These are phyloP conservation scores for Lagorchestes hirsutus DNA, from an alignment of 2,797 vertebrate genomes.

Conservation along the genomic window DNA sequence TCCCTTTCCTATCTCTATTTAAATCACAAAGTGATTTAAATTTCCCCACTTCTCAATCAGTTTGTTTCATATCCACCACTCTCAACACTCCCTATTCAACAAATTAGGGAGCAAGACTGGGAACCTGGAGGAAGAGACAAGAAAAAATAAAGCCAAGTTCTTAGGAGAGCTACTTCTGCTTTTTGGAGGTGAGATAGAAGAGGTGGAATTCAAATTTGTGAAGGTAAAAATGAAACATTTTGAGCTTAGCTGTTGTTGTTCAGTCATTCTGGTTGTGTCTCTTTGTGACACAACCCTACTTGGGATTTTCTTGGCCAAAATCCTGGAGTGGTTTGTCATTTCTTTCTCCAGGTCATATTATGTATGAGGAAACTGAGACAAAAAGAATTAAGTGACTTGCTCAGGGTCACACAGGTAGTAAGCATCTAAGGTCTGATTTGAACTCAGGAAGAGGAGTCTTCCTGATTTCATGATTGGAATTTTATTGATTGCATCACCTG, in stretches of 20 bases:
- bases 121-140: neutral
- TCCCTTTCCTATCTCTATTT: neutral
- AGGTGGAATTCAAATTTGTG: neutral
- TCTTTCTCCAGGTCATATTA: neutral
- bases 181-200: neutral
- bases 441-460: neutral
- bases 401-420: neutral
- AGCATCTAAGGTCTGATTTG: neutral
- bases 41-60: neutral
- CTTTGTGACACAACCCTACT: too few species aligned
- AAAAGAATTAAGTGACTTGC: neutral
- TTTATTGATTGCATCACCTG: neutral
- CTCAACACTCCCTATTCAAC: neutral
- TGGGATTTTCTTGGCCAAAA: neutral
- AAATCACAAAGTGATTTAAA: neutral
- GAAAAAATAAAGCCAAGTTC: neutral
- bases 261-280: neutral
- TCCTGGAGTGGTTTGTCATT: neutral
- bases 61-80: neutral
- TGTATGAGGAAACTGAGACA: neutral
- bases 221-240: neutral
- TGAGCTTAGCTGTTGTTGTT: neutral
- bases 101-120: neutral
- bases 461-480: neutral
- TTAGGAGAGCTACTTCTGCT: neutral